phyloP scores from a whole-genome alignment of 2,888 invertebrate genomes.

The Poecilus cupreus region DNA sequence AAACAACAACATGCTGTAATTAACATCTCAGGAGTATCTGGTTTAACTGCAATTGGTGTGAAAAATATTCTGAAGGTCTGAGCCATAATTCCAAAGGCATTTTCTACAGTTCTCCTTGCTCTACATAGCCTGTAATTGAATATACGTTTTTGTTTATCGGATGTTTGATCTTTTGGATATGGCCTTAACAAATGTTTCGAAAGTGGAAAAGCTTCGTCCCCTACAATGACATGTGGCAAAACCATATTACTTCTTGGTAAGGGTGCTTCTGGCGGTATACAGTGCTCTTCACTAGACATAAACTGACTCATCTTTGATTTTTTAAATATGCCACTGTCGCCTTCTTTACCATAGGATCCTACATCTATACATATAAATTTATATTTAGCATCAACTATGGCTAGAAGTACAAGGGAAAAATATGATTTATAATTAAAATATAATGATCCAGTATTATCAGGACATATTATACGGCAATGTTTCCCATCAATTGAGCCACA shows the following conservation, averaged over 20 bases:
- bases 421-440: constrained; percentile 2
- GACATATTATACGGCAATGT: background rate
- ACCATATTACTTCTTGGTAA: background rate
- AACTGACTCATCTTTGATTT: background rate
- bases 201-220: background rate
- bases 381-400: background rate
- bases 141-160: background rate
- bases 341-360: background rate
- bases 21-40: background rate
- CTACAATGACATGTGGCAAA: background rate
- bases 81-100: background rate
- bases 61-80: background rate
- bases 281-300: background rate
- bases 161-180: background rate
- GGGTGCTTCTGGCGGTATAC: background rate
- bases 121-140: background rate
- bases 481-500: background rate
- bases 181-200: background rate
- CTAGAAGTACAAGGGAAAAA: background rate
- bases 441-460: background rate
- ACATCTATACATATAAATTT: background rate
- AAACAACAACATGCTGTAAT: background rate
- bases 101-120: background rate
- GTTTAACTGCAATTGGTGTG: background rate
- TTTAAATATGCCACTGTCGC: background rate